phyloP scores from a whole-genome alignment of 2,113 vertebrate genomes.

The Poecile atricapillus region DNA sequence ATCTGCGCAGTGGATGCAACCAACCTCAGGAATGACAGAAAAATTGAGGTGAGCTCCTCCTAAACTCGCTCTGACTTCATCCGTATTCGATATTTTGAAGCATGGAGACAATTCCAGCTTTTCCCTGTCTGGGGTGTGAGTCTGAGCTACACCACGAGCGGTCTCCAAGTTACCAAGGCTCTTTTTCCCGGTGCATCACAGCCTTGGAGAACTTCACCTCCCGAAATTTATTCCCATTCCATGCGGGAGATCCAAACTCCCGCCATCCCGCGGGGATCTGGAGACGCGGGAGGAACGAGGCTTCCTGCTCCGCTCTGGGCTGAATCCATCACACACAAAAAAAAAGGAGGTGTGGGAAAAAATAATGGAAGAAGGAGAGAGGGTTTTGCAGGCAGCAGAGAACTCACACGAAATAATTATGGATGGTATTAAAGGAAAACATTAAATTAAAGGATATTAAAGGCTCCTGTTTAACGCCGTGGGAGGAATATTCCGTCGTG shows the following conservation, averaged over 20 bases:
- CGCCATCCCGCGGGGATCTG: accelerated
- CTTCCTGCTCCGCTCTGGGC: slow-evolving; percentile 28
- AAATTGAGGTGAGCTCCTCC: not conserved
- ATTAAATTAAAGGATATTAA: no score
- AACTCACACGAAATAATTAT: not conserved
- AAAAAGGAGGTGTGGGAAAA: slow-evolving; percentile 7
- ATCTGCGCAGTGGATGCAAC: not conserved
- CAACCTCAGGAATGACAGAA: not conserved
- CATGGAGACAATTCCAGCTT: not conserved
- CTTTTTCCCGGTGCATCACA: not conserved
- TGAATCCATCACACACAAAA: slow-evolving; percentile 27
- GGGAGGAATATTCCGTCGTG: not conserved
- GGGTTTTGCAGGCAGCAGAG: not conserved
- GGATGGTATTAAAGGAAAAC: not conserved
- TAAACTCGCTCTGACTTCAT: not conserved
- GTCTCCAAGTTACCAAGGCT: slow-evolving; percentile 25
- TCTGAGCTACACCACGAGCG: not conserved
- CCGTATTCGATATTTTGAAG: not conserved
- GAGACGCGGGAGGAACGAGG: not conserved
- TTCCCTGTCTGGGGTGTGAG: not conserved
- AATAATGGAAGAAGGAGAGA: not conserved
- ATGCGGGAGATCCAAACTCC: not conserved
- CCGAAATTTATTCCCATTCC: not conserved
- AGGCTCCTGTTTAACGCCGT: not conserved
- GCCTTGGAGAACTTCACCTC: not conserved